Conservation (phyloP, 37 sponge, comb jelly and placozoan genomes). For the Petrosia ficiformis region DNA sequence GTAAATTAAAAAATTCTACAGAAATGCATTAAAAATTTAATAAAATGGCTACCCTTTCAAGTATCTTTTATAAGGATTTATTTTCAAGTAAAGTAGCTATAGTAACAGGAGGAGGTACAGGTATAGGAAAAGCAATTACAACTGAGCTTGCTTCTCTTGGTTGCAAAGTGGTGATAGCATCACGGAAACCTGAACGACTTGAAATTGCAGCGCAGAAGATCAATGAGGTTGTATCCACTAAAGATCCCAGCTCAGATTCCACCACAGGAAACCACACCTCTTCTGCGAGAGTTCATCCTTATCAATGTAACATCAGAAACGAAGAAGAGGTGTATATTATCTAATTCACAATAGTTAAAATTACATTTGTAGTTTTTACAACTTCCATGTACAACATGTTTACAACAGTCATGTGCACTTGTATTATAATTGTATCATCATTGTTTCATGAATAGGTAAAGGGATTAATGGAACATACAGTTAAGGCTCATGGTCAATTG, state of each 20-base stretch:
- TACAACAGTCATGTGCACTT: not conserved
- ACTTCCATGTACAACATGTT: too few species aligned
- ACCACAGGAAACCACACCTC: constrained; percentile 1
- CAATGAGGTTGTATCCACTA: constrained; percentile 22
- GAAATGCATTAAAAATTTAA: too few species aligned
- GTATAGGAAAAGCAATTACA: constrained; percentile 88
- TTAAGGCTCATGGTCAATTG: constrained; percentile 63
- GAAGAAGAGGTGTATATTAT: constrained; percentile 70
- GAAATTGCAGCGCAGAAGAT: constrained; percentile 70
- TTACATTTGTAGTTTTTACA: too few species aligned
- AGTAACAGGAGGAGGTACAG: constrained; percentile 98
- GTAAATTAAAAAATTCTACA: too few species aligned
- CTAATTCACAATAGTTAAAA: not conserved
- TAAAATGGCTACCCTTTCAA: constrained; percentile 29
- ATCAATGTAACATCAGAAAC: constrained; percentile 85
- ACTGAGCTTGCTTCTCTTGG: constrained; percentile 80
- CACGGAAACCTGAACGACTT: constrained; percentile 69
- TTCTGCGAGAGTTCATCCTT: constrained; percentile 41
- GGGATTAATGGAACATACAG: constrained; percentile 62
- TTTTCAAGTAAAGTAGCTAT: constrained; percentile 87
- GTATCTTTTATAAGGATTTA: constrained; percentile 66
- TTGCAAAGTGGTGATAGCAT: constrained; percentile 92
- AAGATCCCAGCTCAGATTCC: not conserved
- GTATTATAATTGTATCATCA: not conserved
- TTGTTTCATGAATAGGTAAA: constrained; percentile 53